Conservation (phyloP, 2,797 vertebrate genomes). For the Phoeniculus purpureus region DNA sequence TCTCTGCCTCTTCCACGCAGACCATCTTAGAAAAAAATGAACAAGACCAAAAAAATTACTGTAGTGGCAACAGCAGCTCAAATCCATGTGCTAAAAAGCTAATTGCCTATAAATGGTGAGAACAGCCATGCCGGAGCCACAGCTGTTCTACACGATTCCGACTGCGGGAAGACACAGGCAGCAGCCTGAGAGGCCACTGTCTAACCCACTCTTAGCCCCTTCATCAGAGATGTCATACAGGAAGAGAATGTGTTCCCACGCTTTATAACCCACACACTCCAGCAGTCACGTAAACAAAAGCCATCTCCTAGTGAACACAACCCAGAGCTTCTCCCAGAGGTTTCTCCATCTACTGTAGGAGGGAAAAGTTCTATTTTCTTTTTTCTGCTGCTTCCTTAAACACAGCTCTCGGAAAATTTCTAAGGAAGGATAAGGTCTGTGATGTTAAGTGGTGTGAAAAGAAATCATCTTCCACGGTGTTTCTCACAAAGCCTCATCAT, state of each 20-base stretch:
- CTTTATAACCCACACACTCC: not conserved
- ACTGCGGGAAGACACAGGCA: not conserved
- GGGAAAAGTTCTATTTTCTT: not conserved
- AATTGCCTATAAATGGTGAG: not conserved
- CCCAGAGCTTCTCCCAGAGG: not conserved
- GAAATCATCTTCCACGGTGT: not conserved
- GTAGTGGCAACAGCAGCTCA: not conserved
- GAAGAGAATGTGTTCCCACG: accelerated
- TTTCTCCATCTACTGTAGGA: not conserved
- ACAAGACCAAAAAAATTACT: not conserved
- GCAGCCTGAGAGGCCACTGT: not conserved
- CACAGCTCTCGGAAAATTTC: not conserved
- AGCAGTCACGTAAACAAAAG: not conserved
- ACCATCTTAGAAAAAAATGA: not conserved
- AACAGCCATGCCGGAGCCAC: accelerated
- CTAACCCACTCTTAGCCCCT: not conserved
- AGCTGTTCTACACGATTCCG: accelerated
- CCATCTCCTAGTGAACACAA: not conserved
- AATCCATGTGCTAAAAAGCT: not conserved
- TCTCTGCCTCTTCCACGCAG: not conserved
- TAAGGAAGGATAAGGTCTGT: not conserved
- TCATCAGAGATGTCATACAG: not conserved
- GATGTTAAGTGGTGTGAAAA: not conserved
- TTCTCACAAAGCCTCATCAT: not conserved
- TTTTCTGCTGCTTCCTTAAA: not conserved